Evolutionary conservation across 2,888 invertebrate genomes (phyloP).

Genomic region (Linnaemya vulpina): DNA sequence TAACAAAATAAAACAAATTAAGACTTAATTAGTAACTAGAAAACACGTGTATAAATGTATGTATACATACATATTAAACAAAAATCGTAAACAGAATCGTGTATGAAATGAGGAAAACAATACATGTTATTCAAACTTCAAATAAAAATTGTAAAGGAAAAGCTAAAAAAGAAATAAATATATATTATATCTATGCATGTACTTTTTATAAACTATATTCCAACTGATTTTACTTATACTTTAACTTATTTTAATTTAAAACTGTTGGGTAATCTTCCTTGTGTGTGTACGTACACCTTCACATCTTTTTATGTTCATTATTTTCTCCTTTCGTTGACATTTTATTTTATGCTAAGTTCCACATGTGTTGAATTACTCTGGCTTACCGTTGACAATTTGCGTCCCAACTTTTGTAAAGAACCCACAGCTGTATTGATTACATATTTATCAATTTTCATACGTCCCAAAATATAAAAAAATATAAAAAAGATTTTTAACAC

Average conservation of each 20-base stretch:
- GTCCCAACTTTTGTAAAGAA: constrained; percentile 84
- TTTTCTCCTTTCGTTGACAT: constrained; percentile 39
- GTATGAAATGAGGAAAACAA: background rate
- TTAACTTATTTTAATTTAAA: constrained; percentile 61
- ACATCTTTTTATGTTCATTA: constrained; percentile 17
- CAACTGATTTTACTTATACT: constrained; percentile 31
- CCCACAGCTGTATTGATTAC: constrained; percentile 84
- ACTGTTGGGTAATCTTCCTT: constrained; percentile 64
- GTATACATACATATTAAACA: constrained; percentile 36
- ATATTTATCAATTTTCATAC: constrained; percentile 56
- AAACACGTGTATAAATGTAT: constrained; percentile 7
- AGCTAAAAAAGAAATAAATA: background rate
- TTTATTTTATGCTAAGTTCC: constrained; percentile 77
- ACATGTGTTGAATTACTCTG: constrained; percentile 80
- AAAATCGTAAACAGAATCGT: constrained; percentile 31
- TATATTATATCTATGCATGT: constrained; percentile 17
- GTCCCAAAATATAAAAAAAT: constrained; percentile 59
- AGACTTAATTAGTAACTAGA: constrained; percentile 43
- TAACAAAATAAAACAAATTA: constrained; percentile 37
- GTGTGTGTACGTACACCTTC: constrained; percentile 13
- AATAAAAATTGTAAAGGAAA: background rate
- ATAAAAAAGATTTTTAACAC: constrained; percentile 63
- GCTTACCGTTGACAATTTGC: constrained; percentile 80
- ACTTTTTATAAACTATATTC: constrained; percentile 17
- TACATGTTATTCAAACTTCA: constrained; percentile 14